Conservation (phyloP, 2,888 invertebrate genomes). For the Apotomis capreana region DNA sequence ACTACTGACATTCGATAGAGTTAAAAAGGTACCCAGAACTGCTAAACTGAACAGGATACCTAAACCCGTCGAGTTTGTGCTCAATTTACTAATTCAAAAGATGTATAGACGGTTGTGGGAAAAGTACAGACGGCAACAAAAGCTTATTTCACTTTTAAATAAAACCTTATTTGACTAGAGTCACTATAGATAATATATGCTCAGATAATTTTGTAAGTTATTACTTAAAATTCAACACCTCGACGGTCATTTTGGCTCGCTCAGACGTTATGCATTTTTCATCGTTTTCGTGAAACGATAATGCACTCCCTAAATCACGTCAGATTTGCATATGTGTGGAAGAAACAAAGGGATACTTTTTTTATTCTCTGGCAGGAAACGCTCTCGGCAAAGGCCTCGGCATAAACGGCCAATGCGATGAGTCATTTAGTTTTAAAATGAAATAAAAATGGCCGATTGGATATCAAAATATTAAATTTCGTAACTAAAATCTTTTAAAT, state of each 20-base stretch:
- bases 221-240: conserved; percentile 36
- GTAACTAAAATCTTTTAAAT: neutral
- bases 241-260: conserved; percentile 48
- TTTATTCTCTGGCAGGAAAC: conserved; percentile 57
- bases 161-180: too few relatives aligned
- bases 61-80: too few relatives aligned
- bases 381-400: conserved; percentile 69
- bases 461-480: neutral
- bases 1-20: too few relatives aligned
- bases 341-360: conserved; percentile 72
- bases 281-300: conserved; percentile 68
- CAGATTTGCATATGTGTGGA: conserved; percentile 78
- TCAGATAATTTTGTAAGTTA: neutral
- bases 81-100: too few relatives aligned
- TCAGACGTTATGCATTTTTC: conserved; percentile 60
- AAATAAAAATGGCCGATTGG: conserved; percentile 9
- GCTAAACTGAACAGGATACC: too few relatives aligned
- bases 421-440: conserved; percentile 52
- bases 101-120: too few relatives aligned
- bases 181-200: too few relatives aligned
- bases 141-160: too few relatives aligned
- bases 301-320: conserved; percentile 75
- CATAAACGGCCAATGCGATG: conserved; percentile 62
- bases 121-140: too few relatives aligned
- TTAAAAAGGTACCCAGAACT: too few relatives aligned